A percentile compares a stretch with the other conserved stretches of the same genome.
Conservation (phyloP, 2,797 vertebrate species). For the Tiaroga cobitis region DNA sequence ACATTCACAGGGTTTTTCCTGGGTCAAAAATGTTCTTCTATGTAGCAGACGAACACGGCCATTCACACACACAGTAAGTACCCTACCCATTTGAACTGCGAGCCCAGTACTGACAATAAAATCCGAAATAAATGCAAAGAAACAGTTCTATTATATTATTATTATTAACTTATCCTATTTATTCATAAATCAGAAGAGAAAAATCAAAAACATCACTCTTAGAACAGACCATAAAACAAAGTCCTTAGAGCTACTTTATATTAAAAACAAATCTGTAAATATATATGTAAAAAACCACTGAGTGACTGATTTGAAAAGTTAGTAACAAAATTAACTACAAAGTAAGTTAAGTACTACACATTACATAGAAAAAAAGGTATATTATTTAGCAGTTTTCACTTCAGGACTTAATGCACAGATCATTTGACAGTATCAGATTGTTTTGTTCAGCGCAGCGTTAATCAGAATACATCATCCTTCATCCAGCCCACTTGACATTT, state of each 20-base stretch:
- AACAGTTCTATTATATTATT: too few species aligned
- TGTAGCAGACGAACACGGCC: too few species aligned
- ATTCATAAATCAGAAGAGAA: too few species aligned
- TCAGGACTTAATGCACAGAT: neutral
- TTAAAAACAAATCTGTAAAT: too few species aligned
- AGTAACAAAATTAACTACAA: neutral
- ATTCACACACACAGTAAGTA: neutral
- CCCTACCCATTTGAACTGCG: neutral
- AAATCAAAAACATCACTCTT: neutral
- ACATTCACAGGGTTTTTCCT: neutral
- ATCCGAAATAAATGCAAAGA: too few species aligned
- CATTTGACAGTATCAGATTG: neutral
- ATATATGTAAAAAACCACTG: too few species aligned
- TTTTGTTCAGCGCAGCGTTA: neutral
- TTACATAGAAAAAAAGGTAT: neutral
- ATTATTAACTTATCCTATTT: too few species aligned
- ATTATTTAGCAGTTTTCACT: neutral
- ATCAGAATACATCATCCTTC: conserved; percentile 5
- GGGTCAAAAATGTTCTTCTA: neutral
- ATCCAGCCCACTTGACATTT: conserved; percentile 5
- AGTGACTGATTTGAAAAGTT: too few species aligned
- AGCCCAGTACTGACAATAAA: too few species aligned
- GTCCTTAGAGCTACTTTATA: neutral
- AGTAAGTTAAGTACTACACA: neutral
- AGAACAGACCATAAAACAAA: too few species aligned